phyloP scores from a whole-genome alignment of 2,888 invertebrate genomes.

The Hyalella azteca region DNA sequence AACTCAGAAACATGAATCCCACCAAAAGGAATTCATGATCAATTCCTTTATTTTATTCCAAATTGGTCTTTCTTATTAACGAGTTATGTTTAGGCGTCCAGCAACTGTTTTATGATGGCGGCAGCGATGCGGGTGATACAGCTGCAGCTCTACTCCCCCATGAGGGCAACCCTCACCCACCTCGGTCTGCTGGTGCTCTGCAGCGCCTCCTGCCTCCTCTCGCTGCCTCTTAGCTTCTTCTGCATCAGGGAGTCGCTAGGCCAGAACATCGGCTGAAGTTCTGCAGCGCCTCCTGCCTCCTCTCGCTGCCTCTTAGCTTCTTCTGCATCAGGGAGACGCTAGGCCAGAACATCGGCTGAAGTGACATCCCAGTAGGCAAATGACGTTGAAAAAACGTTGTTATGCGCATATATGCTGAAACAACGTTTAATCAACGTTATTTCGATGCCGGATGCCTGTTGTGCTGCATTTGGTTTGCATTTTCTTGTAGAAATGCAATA shows the following conservation, averaged over 20 bases:
- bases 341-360: background rate
- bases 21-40: background rate
- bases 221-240: background rate
- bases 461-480: too few species aligned
- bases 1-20: background rate
- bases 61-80: background rate
- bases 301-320: background rate
- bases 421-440: too few species aligned
- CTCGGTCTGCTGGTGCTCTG: conserved; percentile 15
- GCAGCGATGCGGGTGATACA: background rate
- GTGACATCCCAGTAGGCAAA: too few species aligned
- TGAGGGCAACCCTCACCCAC: background rate
- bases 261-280: background rate
- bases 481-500: too few species aligned
- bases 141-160: conserved; percentile 25
- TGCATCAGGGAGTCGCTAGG: background rate
- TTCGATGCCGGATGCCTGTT: too few species aligned
- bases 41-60: background rate
- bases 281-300: conserved; percentile 7
- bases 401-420: too few species aligned
- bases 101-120: background rate
- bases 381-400: too few species aligned
- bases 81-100: background rate
- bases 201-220: conserved; percentile 11
- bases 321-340: background rate